Evolutionary conservation across 2,113 vertebrate genomes (phyloP).

Genomic region (Stictonetta naevosa): DNA sequence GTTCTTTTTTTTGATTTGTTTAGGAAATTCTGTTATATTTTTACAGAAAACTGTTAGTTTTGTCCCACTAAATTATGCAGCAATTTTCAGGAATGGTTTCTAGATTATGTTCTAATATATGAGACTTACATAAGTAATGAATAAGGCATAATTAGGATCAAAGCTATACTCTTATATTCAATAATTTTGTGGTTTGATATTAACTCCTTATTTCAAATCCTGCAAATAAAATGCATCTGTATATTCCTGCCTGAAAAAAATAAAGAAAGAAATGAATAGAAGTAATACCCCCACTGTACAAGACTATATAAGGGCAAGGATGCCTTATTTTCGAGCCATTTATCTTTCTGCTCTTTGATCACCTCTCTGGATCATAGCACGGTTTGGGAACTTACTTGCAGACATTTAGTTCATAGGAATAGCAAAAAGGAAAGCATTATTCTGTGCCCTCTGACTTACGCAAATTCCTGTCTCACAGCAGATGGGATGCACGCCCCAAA

Average conservation of each 20-base stretch:
- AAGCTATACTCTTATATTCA: not conserved
- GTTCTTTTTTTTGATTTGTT: not conserved
- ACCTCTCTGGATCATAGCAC: not conserved
- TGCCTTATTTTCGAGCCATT: not conserved
- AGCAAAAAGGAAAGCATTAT: not conserved
- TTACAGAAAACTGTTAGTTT: not conserved
- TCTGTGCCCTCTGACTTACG: conserved; percentile 32
- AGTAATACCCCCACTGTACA: not conserved
- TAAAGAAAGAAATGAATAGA: not conserved
- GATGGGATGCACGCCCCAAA: not conserved
- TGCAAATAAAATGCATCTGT: not conserved
- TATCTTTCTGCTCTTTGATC: not conserved
- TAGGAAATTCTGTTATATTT: not conserved
- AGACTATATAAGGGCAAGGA: not conserved
- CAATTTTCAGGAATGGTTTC: not conserved
- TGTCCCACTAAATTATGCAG: not conserved
- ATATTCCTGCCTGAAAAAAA: not conserved
- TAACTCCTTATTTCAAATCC: not conserved
- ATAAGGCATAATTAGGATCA: not conserved
- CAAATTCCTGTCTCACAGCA: conserved; percentile 43
- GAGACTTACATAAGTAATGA: not conserved
- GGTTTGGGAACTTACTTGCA: not conserved
- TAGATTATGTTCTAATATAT: not conserved
- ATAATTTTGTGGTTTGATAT: not conserved
- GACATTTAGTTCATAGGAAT: not conserved